Evolutionary conservation across 1,140 invertebrate genomes (phyloP).

Genomic region (Macrobrachium nipponense): DNA sequence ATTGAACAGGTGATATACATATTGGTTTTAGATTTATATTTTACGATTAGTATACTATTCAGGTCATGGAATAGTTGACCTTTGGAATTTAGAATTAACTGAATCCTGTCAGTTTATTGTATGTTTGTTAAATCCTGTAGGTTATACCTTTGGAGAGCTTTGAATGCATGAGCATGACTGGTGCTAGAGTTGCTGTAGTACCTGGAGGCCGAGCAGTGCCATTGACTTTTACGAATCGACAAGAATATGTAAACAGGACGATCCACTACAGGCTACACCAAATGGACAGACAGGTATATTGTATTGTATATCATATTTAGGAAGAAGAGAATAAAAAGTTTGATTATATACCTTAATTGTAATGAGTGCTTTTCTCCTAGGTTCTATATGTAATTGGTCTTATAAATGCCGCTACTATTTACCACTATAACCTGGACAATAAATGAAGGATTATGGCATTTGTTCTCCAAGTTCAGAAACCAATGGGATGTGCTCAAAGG

Average conservation of each 20-base stretch:
- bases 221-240: conserved; percentile 75
- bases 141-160: conserved; percentile 77
- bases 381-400: too few relatives aligned
- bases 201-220: conserved; percentile 75
- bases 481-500: too few relatives aligned
- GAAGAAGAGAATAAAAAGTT: neutral
- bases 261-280: conserved; percentile 76
- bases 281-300: conserved; percentile 74
- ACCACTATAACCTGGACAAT: too few relatives aligned
- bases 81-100: too few relatives aligned
- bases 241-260: conserved; percentile 76
- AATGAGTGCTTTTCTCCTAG: too few relatives aligned
- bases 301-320: neutral
- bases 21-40: neutral
- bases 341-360: too few relatives aligned
- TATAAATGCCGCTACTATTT: too few relatives aligned
- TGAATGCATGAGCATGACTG: conserved; percentile 76
- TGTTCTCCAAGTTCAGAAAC: too few relatives aligned
- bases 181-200: conserved; percentile 74
- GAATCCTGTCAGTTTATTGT: neutral
- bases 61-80: too few relatives aligned
- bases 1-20: neutral
- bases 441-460: too few relatives aligned
- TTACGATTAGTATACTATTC: neutral
- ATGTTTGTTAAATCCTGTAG: conserved; percentile 65